Base-by-base conservation (phyloP, 2,797 vertebrate genomes). In the Myripristis murdjan region DNA sequence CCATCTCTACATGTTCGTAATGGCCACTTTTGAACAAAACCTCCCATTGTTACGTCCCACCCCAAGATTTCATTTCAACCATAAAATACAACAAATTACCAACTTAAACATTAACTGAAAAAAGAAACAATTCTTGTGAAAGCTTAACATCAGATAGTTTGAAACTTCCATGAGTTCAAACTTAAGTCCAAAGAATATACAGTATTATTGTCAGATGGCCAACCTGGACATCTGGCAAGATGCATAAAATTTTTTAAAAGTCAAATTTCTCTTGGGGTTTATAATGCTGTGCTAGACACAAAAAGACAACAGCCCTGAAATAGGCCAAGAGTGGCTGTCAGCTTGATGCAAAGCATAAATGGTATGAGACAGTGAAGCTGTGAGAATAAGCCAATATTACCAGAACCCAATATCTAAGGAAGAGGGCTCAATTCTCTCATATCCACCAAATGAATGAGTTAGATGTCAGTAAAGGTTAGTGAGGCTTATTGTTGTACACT, bases 401-500 rank as follows among this genome's bases (percentile, higher is more conserved):
- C 14, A 41, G 16, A 23, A 64, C 41, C 54, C 54, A 81, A 85
- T 73, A 77, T 76, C 51, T 31, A 8, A 37, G 9, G 11, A 66
- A 75, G 6, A 61, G 41, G 11, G 9, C 51, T 69, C 47, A 64
- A 8, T n/a, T 75, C 33, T 82, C 43, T 77, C 33, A 80, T 48
- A 81, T 79, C 46, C 47, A 60, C 52, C 20, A 60, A 8, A 23
- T n/a, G 33, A 65, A 48, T 69, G 65, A 64, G 39, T 49, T n/a
- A 6, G 2, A 31, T 64, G 73, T 73, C 58, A 60, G 58, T 52
- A 24, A 72, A 53, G 54, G 39, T n/a, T 67, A 48, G 3, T n/a
- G 16, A 64, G 33, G 64, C 67, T 85, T 82, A 73, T 70, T 84
- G 64, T 59, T 79, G 66, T 82, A 83, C 37, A 70, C 37, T 53